A percentile compares a stretch with the other conserved stretches of the same genome.
Conservation (phyloP, 2,888 invertebrate genomes). For the Ametastegia equiseti region DNA sequence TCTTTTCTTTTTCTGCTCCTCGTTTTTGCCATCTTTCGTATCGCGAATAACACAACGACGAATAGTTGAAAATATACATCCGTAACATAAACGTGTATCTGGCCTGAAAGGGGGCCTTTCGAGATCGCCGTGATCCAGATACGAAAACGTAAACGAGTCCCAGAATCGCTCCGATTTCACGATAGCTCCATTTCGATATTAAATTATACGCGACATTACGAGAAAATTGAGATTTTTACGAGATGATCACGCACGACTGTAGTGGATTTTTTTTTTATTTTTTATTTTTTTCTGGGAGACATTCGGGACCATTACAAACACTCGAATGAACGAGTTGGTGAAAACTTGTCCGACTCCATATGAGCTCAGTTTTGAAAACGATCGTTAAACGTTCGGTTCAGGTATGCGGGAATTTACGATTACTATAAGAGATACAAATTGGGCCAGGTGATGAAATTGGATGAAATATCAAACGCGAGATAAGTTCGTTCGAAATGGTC, state of each 20-base stretch:
- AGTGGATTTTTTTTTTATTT: background rate
- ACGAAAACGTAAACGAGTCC: no score
- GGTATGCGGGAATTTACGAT: constrained; percentile 27
- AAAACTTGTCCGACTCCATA: constrained; percentile 15
- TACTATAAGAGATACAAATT: background rate
- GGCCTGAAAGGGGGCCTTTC: no score
- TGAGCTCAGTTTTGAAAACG: constrained; percentile 20
- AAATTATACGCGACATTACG: background rate
- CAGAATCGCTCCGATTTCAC: background rate
- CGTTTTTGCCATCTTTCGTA: no score
- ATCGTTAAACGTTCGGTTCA: background rate
- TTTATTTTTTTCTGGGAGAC: constrained; percentile 7
- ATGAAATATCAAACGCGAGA: background rate
- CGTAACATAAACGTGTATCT: no score
- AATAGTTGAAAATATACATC: background rate
- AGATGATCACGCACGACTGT: background rate
- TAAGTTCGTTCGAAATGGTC: background rate
- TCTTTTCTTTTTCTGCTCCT: background rate
- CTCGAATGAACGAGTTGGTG: background rate
- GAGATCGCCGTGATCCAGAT: no score
- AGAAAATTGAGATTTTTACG: constrained; percentile 11
- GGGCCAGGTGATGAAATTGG: constrained; percentile 23
- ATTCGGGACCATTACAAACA: background rate
- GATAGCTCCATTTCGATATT: background rate
- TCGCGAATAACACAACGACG: background rate